Evolutionary conservation across 1,140 invertebrate genomes (phyloP).

Genomic region (Cyclina sinensis): DNA sequence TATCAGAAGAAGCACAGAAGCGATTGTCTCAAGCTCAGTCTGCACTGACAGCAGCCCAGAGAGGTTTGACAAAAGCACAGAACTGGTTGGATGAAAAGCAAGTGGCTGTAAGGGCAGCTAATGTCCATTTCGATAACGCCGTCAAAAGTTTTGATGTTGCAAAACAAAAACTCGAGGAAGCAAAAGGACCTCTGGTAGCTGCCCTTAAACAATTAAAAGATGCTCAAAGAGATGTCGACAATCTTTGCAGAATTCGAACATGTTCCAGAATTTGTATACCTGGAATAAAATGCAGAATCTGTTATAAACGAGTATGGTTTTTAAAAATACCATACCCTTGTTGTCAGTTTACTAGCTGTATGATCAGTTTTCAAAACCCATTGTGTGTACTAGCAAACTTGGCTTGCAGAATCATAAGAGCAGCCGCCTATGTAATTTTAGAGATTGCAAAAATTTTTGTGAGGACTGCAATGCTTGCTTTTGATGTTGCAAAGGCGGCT

Average conservation of each 20-base stretch:
- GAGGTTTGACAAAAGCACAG: conserved; percentile 40
- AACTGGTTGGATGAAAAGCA: conserved; percentile 57
- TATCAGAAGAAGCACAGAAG: conserved; percentile 24
- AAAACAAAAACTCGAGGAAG: conserved; percentile 55
- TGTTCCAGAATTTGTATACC: conserved; percentile 64
- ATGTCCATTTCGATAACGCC: conserved; percentile 56
- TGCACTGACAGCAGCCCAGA: conserved; percentile 33
- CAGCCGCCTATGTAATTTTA: conserved; percentile 22
- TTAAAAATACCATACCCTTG: conserved; percentile 58
- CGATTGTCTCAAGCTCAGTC: conserved; percentile 19
- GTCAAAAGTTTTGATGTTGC: conserved; percentile 31
- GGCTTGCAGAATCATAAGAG: conserved; percentile 40
- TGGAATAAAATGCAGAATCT: conserved; percentile 61
- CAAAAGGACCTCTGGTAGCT: conserved; percentile 52
- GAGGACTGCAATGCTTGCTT: conserved; percentile 49
- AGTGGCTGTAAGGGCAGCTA: conserved; percentile 27
- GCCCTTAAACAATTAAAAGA: conserved; percentile 39
- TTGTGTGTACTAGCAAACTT: conserved; percentile 57
- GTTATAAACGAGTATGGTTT: conserved; percentile 30
- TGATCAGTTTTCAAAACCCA: conserved; percentile 58
- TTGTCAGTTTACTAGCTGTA: conserved; percentile 67
- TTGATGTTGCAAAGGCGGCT: conserved; percentile 54
- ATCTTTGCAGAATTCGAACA: conserved; percentile 58
- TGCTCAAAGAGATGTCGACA: conserved; percentile 64
- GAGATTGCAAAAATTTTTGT: conserved; percentile 64